A percentile compares a stretch with the other conserved stretches of the same genome.
Evolutionary conservation across 2,888 invertebrate genomes (phyloP).

Genomic region (Drosophila gaucha): DNA sequence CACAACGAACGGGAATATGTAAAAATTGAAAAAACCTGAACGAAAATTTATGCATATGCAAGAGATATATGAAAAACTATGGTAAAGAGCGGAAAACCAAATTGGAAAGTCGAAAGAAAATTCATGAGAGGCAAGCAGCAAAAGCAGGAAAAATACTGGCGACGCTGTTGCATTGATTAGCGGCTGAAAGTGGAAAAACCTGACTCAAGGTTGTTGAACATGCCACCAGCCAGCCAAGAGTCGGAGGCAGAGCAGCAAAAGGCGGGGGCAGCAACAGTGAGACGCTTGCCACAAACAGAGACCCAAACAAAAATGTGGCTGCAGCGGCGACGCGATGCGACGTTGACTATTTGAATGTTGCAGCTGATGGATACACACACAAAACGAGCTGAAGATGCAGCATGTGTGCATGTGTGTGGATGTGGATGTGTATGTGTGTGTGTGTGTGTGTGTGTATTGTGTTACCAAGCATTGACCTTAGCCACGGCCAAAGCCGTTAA

Average conservation of each 20-base stretch:
- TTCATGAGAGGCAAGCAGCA: conserved; percentile 48
- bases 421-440: neutral
- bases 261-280: conserved; percentile 3
- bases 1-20: conserved; percentile 49
- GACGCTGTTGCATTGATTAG: conserved; percentile 71
- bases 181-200: conserved; percentile 81
- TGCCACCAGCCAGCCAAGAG: conserved; percentile 42
- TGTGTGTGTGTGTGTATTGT: conserved; percentile 12
- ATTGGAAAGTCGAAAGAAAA: conserved; percentile 75
- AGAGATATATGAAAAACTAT: conserved; percentile 37
- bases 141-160: conserved; percentile 63
- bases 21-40: conserved; percentile 16
- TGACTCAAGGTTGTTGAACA: conserved; percentile 82
- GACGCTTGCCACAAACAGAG: conserved; percentile 32
- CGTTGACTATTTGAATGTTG: conserved; percentile 76
- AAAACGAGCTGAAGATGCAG: conserved; percentile 34
- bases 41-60: conserved; percentile 48
- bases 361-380: conserved; percentile 75
- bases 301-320: conserved; percentile 56
- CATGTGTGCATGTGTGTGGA: conserved; percentile 5
- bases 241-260: neutral
- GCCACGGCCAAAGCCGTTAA: conserved; percentile 48
- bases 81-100: conserved; percentile 56
- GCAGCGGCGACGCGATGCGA: conserved; percentile 48
- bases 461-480: conserved; percentile 69